Percentiles rank a stretch among this genome's conserved stretches.
Conservation (phyloP, 2,888 invertebrate species). For the Rosalia funebris region DNA sequence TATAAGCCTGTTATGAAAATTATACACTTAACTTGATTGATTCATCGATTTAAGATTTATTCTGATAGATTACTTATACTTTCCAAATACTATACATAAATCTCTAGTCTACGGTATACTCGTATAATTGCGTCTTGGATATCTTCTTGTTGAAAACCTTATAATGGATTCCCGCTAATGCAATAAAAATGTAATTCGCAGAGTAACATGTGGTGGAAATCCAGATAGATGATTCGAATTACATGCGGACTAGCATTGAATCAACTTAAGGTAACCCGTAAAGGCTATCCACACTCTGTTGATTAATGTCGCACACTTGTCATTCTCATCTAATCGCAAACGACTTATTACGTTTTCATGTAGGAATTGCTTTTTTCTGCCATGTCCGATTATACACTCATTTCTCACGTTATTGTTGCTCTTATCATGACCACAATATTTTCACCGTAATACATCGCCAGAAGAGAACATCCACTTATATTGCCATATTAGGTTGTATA, state of each 20-base stretch:
- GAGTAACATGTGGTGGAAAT: slow-evolving; percentile 15
- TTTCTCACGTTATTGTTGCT: slow-evolving; percentile 1
- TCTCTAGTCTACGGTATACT: no score
- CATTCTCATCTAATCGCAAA: slow-evolving; percentile 23
- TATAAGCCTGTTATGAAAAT: no score
- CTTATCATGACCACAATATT: neutral
- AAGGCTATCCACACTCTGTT: slow-evolving; percentile 14
- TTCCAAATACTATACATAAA: no score
- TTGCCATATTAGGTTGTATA: no score
- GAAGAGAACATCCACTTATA: no score
- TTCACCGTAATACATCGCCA: neutral
- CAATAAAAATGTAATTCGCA: neutral
- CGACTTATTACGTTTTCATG: slow-evolving; percentile 18
- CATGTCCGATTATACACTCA: slow-evolving; percentile 10
- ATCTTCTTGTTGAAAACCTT: no score
- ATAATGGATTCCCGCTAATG: neutral
- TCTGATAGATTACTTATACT: no score
- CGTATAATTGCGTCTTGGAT: no score
- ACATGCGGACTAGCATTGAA: slow-evolving; percentile 1
- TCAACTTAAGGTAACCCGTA: slow-evolving; percentile 9
- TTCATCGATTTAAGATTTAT: no score
- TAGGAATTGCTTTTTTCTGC: slow-evolving; percentile 12
- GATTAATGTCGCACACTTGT: slow-evolving; percentile 26
- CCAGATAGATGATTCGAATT: slow-evolving; percentile 19
- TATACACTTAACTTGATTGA: no score